These are phyloP conservation scores for Sciurus carolinensis DNA, from an alignment of 2,797 vertebrate species.

Conservation along the genomic window DNA sequence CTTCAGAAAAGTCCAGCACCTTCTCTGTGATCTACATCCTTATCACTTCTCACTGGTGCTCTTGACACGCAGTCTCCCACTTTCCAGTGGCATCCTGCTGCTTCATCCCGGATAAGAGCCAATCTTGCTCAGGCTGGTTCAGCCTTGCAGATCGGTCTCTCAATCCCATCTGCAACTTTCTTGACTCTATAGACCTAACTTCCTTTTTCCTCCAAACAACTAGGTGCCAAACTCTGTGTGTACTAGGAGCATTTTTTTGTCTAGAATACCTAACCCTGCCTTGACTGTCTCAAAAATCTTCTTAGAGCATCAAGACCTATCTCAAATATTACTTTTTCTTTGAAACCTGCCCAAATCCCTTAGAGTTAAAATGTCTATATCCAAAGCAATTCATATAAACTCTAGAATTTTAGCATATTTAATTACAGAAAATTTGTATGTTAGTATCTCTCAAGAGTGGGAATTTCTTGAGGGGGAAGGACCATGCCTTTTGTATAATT, in stretches of 20 bases:
- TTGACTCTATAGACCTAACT: not conserved
- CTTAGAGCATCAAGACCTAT: not conserved
- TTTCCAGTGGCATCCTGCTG: not conserved
- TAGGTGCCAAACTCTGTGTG: not conserved
- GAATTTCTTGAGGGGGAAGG: slow-evolving; percentile 13
- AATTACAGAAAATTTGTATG: slow-evolving; percentile 22
- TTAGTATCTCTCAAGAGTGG: not conserved
- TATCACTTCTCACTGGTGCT: not conserved
- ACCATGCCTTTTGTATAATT: not conserved
- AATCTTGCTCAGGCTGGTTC: not conserved
- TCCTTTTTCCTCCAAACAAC: not conserved
- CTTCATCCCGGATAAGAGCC: not conserved
- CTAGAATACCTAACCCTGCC: not conserved
- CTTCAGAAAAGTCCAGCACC: not conserved
- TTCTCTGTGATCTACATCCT: not conserved
- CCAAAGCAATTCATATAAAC: not conserved
- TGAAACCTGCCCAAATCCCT: not conserved
- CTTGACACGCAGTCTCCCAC: not conserved
- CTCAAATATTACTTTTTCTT: not conserved
- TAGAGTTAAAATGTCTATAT: not conserved
- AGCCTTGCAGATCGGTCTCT: not conserved
- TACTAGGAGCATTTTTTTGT: not conserved
- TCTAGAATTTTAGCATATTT: not conserved
- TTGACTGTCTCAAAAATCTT: not conserved
- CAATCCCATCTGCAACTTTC: not conserved